A percentile compares a stretch with the other conserved stretches of the same genome.
phyloP scores from a whole-genome alignment of 2,888 invertebrate species.

The Drosophila pseudotakahashii region DNA sequence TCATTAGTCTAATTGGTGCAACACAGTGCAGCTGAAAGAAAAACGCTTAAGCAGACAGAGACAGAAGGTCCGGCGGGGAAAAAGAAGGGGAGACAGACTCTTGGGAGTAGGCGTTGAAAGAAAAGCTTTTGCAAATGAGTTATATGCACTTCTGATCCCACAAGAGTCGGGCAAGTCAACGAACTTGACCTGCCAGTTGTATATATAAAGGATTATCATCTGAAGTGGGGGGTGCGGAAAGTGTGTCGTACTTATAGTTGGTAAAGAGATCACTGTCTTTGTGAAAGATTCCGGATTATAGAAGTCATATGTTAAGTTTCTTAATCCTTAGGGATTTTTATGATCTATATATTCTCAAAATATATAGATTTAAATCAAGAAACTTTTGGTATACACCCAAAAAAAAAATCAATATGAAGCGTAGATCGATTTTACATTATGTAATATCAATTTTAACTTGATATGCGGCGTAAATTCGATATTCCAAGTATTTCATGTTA shows the following conservation, averaged over 20 bases:
- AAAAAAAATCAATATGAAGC: too few relatives aligned
- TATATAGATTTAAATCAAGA: too few relatives aligned
- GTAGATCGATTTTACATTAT: too few relatives aligned
- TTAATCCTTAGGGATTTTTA: not conserved
- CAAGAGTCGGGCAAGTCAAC: slow-evolving; percentile 28
- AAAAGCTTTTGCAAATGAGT: slow-evolving; percentile 36
- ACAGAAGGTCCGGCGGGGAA: not conserved
- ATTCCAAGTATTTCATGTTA: too few relatives aligned
- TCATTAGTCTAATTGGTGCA: slow-evolving; percentile 75
- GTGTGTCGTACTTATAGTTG: slow-evolving; percentile 19
- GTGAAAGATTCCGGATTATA: not conserved
- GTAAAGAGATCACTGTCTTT: slow-evolving; percentile 8
- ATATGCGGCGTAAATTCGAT: too few relatives aligned
- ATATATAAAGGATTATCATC: slow-evolving; percentile 18
- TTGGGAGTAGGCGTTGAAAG: slow-evolving; percentile 42
- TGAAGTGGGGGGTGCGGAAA: too few relatives aligned
- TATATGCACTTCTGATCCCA: slow-evolving; percentile 19
- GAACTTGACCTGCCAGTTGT: slow-evolving; percentile 33
- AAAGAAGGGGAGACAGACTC: slow-evolving; percentile 6
- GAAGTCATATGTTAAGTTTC: not conserved
- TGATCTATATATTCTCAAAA: not conserved
- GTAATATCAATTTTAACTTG: too few relatives aligned
- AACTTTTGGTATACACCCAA: too few relatives aligned
- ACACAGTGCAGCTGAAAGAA: slow-evolving; percentile 48
- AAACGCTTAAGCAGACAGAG: slow-evolving; percentile 35